Evolutionary conservation across 2,113 vertebrate genomes (phyloP).

Genomic region (Noturus placidus): DNA sequence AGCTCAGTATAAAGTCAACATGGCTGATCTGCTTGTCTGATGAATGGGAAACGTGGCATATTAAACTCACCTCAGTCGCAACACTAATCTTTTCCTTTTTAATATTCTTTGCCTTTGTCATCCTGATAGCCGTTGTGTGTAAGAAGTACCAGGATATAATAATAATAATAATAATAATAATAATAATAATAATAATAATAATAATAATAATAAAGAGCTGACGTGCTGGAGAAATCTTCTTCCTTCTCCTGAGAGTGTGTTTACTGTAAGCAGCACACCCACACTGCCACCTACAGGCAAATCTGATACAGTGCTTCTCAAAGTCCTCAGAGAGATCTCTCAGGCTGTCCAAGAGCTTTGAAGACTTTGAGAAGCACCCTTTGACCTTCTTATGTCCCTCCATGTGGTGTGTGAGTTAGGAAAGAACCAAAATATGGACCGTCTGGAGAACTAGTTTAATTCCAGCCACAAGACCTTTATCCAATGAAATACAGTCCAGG

Average conservation of each 20-base stretch:
- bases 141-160: not conserved
- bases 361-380: too few relatives aligned
- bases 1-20: not conserved
- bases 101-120: constrained; percentile 65
- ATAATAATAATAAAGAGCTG: not conserved
- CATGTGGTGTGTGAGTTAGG: not conserved
- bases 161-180: not conserved
- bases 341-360: not conserved
- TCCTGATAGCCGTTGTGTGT: constrained; percentile 40
- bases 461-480: too few relatives aligned
- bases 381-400: not conserved
- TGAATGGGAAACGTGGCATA: not conserved
- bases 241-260: too few relatives aligned
- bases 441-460: too few relatives aligned
- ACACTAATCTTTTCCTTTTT: constrained; percentile 71
- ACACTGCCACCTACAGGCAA: constrained; percentile 12
- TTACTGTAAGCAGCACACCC: not conserved
- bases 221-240: not conserved
- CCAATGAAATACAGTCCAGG: too few relatives aligned
- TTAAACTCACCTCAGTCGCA: constrained; percentile 66
- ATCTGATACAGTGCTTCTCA: not conserved
- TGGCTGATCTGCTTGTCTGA: not conserved
- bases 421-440: too few relatives aligned
- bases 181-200: not conserved
- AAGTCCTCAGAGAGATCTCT: not conserved